A percentile compares a stretch with the other conserved stretches of the same genome.
phyloP scores from a whole-genome alignment of 2,888 invertebrate genomes.

The Cantharis lateralis region DNA sequence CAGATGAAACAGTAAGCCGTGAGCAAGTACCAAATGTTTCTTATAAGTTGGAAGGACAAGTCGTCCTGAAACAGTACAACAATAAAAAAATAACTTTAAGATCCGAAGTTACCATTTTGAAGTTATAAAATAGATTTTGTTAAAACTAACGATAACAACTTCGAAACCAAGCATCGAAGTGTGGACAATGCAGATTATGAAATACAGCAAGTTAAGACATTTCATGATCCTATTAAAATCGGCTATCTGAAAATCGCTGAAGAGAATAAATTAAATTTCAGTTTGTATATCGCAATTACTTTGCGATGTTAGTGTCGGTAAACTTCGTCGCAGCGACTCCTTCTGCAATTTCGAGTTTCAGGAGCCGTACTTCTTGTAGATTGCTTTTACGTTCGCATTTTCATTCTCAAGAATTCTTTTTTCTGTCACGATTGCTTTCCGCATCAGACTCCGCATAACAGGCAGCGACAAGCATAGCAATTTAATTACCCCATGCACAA shows the following conservation, averaged over 20 bases:
- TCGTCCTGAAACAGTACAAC: too few species aligned
- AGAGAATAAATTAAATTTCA: too few species aligned
- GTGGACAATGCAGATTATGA: neutral
- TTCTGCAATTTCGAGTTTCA: neutral
- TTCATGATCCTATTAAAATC: neutral
- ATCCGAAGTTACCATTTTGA: too few species aligned
- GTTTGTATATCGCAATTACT: too few species aligned
- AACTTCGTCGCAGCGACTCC: neutral
- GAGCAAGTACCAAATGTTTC: too few species aligned
- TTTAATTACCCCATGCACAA: neutral
- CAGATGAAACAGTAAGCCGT: too few species aligned
- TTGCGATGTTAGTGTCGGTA: too few species aligned
- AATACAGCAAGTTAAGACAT: neutral
- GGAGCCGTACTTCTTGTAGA: neutral
- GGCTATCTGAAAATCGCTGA: neutral
- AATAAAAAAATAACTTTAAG: too few species aligned
- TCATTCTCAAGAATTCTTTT: neutral
- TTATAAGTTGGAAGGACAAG: too few species aligned
- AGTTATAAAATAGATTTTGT: too few species aligned
- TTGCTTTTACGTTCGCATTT: neutral
- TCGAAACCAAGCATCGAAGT: neutral
- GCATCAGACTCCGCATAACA: neutral
- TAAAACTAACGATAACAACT: too few species aligned
- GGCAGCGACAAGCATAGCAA: neutral
- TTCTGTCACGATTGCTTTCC: neutral